phyloP scores from a whole-genome alignment of 92 coral and sea anemone species.

The Meandrina meandrites region DNA sequence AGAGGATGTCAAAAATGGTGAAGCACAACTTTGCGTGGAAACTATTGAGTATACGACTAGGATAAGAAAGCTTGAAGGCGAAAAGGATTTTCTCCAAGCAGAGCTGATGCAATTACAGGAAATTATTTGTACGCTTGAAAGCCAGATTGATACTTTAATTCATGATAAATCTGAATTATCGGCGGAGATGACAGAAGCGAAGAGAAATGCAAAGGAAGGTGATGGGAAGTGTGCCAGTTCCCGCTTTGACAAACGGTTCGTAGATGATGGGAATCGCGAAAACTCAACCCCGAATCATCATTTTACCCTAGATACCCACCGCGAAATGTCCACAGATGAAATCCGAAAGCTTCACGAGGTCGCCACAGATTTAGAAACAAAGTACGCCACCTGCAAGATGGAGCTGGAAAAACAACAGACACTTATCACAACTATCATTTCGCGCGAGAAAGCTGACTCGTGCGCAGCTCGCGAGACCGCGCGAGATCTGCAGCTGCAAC shows the following conservation, averaged over 20 bases:
- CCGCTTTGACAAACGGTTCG: neutral
- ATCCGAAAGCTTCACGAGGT: constrained; percentile 24
- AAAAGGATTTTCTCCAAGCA: neutral
- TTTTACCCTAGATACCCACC: neutral
- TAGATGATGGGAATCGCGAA: neutral
- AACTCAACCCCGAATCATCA: neutral
- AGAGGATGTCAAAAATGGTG: constrained; percentile 26
- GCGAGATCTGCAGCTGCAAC: constrained; percentile 23
- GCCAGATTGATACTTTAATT: constrained; percentile 38
- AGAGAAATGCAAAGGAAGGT: neutral
- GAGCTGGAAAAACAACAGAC: constrained; percentile 10
- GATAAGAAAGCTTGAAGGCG: neutral
- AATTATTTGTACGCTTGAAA: constrained; percentile 1
- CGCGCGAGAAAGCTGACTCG: constrained; percentile 38
- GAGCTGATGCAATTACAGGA: neutral
- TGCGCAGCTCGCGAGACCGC: constrained; percentile 16
- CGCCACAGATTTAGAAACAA: constrained; percentile 25
- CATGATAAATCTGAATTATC: neutral
- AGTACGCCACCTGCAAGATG: constrained; percentile 33
- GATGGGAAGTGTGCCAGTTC: neutral
- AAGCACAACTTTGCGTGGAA: neutral
- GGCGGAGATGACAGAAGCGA: neutral
- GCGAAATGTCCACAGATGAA: neutral
- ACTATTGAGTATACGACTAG: neutral
- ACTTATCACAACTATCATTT: neutral